Base-by-base conservation (phyloP, 2,888 invertebrate species). In the Fissipunctia ypsillon region DNA sequence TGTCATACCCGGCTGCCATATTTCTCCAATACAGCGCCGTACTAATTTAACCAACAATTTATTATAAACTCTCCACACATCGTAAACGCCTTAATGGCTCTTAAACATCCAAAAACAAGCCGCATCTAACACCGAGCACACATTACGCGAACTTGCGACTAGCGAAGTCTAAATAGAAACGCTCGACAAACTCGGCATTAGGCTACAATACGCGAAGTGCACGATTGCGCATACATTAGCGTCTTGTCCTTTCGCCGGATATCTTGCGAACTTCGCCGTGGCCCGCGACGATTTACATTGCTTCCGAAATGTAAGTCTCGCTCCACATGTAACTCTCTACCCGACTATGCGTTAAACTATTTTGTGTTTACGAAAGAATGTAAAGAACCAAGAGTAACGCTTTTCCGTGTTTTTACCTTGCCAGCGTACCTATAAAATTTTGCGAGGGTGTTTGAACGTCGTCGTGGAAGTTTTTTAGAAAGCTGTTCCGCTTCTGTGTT, bases 221-320 rank as follows among this genome's bases (percentile, higher is more conserved):
- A 92, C 94, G 93, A 94, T 94, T 94, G 94, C 91, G 93, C 94
- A 96, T 96, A 95, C 93, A 96, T 96, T 96, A 96, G 91, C 95
- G 94, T 95, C 95, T 95, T 94, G 95, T 96, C 96, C 95, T 95
- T 94, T 94, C 93, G 94, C 93, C 90, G 94, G 95, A 93, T 95
- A 94, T 95, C 94, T 94, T 91, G 90, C 89, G 89, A 95, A 96
- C 92, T 95, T 95, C 87, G 93, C 90, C 93, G 91, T 91, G 90
- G 91, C 91, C 88, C 88, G 90, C 91, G 91, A 93, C 95, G 94
- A 96, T 95, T 96, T 96, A 95, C 95, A 95, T 94, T 94, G 91
- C 95, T 95, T 94, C 93, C 94, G 93, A 95, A 95, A 95, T 90
- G 92, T 91, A 90, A 86, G 88, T 90, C 90, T 93, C 90, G 90